A percentile compares a stretch with the other conserved stretches of the same genome.
phyloP scores from a whole-genome alignment of 2,797 vertebrate genomes.

The Bradypus variegatus region DNA sequence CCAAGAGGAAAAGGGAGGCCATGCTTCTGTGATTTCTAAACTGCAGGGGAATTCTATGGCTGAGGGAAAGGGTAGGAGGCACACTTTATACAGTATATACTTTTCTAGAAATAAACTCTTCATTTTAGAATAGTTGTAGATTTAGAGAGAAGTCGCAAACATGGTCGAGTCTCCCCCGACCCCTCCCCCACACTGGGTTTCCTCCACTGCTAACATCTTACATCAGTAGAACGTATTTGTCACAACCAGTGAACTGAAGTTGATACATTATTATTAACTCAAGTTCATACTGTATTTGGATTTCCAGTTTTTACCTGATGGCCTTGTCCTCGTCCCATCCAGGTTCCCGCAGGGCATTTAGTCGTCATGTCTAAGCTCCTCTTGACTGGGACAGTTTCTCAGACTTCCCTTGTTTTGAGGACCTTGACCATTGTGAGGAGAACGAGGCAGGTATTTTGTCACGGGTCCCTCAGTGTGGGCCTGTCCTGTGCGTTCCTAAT shows the following conservation, averaged over 20 bases:
- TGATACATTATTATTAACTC: neutral
- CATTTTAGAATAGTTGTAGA: neutral
- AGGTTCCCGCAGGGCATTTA: neutral
- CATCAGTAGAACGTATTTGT: neutral
- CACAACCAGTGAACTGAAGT: neutral
- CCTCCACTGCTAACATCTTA: neutral
- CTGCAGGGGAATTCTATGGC: neutral
- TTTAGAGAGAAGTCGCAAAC: neutral
- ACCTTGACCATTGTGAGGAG: neutral
- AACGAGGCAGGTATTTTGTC: neutral
- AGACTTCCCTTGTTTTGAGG: neutral
- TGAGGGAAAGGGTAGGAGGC: fast-evolving
- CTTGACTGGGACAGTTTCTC: neutral
- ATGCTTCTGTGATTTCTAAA: neutral
- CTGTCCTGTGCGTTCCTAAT: neutral
- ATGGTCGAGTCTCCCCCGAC: neutral
- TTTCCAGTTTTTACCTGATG: neutral
- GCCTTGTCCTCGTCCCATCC: neutral
- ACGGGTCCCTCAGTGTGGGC: neutral
- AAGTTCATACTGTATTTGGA: neutral
- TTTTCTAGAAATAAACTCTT: neutral
- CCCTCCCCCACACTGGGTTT: neutral
- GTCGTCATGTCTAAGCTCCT: neutral
- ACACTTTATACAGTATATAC: too few species aligned
- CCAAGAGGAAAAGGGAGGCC: neutral